These are phyloP conservation scores for Caenorhabditis remanei DNA, from an alignment of 1,140 invertebrate species.

Conservation along the genomic window DNA sequence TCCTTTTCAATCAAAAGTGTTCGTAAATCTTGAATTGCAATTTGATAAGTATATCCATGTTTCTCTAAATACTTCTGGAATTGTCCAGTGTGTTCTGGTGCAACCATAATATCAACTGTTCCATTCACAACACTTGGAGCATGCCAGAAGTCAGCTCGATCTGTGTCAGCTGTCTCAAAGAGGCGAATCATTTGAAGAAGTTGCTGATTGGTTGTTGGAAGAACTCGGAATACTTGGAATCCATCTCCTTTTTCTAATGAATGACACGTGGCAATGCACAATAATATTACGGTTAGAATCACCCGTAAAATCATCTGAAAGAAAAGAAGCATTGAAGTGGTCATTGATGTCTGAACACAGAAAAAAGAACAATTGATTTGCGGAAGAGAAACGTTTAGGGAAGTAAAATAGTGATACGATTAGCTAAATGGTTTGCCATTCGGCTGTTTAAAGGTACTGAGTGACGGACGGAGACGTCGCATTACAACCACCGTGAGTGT, in stretches of 20 bases:
- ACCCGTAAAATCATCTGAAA: conserved; percentile 53
- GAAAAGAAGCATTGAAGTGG: not conserved
- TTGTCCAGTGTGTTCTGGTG: conserved; percentile 60
- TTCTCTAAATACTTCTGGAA: conserved; percentile 61
- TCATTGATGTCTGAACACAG: conserved; percentile 12
- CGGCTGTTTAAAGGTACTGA: conserved; percentile 7
- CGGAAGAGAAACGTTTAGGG: not conserved
- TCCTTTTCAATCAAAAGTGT: conserved; percentile 67
- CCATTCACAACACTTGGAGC: conserved; percentile 66
- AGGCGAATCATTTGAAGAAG: conserved; percentile 58
- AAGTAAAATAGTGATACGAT: conserved; percentile 47
- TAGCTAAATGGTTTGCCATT: conserved; percentile 49
- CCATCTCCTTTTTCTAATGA: not conserved
- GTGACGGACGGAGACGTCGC: conserved; percentile 14
- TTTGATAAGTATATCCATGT: conserved; percentile 58
- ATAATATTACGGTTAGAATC: not conserved
- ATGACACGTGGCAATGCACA: not conserved
- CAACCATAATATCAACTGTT: conserved; percentile 68
- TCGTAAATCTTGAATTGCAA: conserved; percentile 69
- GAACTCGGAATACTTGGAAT: conserved; percentile 60
- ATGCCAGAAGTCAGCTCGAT: conserved; percentile 69
- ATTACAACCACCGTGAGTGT: conserved; percentile 11
- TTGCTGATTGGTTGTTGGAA: conserved; percentile 59
- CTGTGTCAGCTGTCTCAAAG: conserved; percentile 52
- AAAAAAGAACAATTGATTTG: not conserved